Percentiles rank a stretch among this genome's conserved stretches.
phyloP scores from a whole-genome alignment of 1,140 invertebrate genomes.

The Danaus plexippus region DNA sequence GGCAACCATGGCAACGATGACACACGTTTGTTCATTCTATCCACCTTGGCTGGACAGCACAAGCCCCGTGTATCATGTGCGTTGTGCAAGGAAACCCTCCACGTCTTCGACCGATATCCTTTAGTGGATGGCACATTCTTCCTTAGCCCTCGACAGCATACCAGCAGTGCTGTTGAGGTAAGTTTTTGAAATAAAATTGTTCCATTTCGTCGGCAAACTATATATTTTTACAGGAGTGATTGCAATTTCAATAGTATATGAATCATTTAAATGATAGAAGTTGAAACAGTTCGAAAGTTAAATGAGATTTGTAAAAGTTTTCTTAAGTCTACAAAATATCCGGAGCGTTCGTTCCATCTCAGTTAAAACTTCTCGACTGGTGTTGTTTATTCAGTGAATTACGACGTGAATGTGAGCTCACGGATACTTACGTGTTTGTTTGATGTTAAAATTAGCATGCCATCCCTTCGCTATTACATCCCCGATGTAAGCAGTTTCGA shows the following conservation, averaged over 20 bases:
- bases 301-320: constrained; percentile 60
- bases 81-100: constrained; percentile 88
- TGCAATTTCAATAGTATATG: not conserved
- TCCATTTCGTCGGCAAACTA: too few relatives aligned
- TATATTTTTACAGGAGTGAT: too few relatives aligned
- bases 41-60: constrained; percentile 88
- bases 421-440: constrained; percentile 49
- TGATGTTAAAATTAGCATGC: constrained; percentile 47
- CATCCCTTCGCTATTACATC: constrained; percentile 3
- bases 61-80: constrained; percentile 89
- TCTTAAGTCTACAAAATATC: constrained; percentile 46
- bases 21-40: constrained; percentile 92
- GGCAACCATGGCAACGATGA: constrained; percentile 98
- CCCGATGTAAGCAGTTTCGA: too few relatives aligned
- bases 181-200: constrained; percentile 8
- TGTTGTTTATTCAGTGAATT: constrained; percentile 59
- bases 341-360: constrained; percentile 28
- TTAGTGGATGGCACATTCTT: constrained; percentile 98
- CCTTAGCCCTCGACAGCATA: constrained; percentile 91
- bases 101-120: constrained; percentile 97
- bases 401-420: constrained; percentile 37
- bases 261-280: too few relatives aligned
- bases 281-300: constrained; percentile 40
- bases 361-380: constrained; percentile 42
- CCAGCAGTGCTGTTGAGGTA: constrained; percentile 85